A percentile compares a stretch with the other conserved stretches of the same genome.
Evolutionary conservation across 2,888 invertebrate species (phyloP).

Genomic region (Hypselothyrea guttata): DNA sequence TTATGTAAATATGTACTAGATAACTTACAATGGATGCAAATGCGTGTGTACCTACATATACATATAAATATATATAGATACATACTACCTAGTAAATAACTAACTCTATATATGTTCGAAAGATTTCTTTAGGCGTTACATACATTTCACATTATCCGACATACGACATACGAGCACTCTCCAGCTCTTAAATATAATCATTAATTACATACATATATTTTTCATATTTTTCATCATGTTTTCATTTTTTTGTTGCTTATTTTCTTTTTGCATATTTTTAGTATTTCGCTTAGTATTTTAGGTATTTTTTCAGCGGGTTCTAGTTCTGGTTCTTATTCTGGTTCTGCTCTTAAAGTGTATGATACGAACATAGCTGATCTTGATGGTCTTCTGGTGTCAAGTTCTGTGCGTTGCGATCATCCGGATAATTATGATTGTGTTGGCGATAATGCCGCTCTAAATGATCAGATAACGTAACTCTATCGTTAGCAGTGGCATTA

Average conservation of each 20-base stretch:
- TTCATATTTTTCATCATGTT: not conserved
- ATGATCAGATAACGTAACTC: constrained; percentile 18
- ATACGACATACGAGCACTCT: not conserved
- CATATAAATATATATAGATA: constrained; percentile 19
- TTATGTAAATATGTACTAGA: constrained; percentile 18
- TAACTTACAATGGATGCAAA: constrained; percentile 28
- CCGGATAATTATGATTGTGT: constrained; percentile 4
- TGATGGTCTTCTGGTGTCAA: constrained; percentile 28
- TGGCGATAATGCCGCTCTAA: constrained; percentile 21
- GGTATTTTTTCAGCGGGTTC: constrained; percentile 31
- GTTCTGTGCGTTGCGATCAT: constrained; percentile 7
- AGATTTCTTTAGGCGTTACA: constrained; percentile 36
- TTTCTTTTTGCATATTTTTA: not conserved
- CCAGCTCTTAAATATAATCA: not conserved
- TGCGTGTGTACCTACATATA: constrained; percentile 19
- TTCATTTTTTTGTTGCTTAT: constrained; percentile 2
- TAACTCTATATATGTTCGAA: constrained; percentile 40
- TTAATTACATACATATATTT: not conserved
- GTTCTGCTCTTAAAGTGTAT: constrained; percentile 47
- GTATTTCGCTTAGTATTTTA: too few species aligned
- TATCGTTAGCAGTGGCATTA: constrained; percentile 17
- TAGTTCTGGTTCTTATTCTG: constrained; percentile 30
- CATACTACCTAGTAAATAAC: constrained; percentile 19
- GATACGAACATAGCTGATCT: constrained; percentile 50
- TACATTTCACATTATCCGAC: constrained; percentile 12